Percentiles rank a stretch among this genome's conserved stretches.
These are phyloP conservation scores for Nasonia longicornis DNA, from an alignment of 1,140 invertebrate genomes.

Conservation along the genomic window DNA sequence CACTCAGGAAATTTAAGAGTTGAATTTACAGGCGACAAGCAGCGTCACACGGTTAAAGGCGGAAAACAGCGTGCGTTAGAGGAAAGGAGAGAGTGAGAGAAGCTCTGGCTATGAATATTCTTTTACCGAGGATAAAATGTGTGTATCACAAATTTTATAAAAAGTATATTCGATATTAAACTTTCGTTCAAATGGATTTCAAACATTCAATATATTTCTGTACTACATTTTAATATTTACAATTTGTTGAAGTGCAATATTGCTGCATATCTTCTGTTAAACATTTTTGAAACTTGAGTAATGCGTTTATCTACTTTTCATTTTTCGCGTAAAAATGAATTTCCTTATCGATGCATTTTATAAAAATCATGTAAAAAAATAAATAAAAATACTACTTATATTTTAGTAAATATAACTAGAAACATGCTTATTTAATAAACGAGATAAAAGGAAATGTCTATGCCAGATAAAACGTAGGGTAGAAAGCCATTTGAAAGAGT, in stretches of 20 bases:
- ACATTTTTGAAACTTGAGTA: no score
- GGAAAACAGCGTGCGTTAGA: slow-evolving; percentile 23
- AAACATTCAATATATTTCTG: no score
- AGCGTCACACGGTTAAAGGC: slow-evolving; percentile 26
- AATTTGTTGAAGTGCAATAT: no score
- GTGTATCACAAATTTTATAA: background rate
- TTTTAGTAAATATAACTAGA: background rate
- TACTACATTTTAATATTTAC: no score
- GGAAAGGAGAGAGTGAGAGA: slow-evolving; percentile 3
- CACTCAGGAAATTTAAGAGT: slow-evolving; percentile 21
- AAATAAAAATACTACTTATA: background rate
- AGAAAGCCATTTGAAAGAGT: background rate
- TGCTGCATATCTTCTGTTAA: no score
- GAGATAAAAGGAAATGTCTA: slow-evolving; percentile 9
- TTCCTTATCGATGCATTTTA: no score
- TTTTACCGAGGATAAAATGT: slow-evolving; percentile 14
- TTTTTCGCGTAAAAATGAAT: no score
- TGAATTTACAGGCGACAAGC: slow-evolving; percentile 28
- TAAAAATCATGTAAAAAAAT: no score
- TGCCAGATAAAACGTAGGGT: background rate
- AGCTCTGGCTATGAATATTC: slow-evolving; percentile 13
- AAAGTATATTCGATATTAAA: no score
- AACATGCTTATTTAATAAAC: background rate
- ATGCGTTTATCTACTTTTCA: no score
- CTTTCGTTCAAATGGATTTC: no score